Conservation (phyloP, 2,113 vertebrate genomes). For the Ranitomeya variabilis region DNA sequence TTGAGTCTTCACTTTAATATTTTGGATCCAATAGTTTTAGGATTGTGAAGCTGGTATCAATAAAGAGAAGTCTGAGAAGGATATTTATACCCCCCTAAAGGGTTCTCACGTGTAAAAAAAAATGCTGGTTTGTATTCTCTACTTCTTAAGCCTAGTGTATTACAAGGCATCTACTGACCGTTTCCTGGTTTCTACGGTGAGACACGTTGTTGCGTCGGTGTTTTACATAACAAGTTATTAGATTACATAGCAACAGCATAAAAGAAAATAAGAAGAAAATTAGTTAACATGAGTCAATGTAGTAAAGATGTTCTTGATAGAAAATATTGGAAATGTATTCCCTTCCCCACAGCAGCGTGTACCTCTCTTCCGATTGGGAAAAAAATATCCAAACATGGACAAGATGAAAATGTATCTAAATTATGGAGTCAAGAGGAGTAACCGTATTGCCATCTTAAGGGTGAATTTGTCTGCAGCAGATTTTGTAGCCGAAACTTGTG, state of each 20-base stretch:
- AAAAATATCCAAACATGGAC: too few species aligned
- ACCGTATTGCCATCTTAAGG: too few species aligned
- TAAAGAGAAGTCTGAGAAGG: slow-evolving; percentile 48
- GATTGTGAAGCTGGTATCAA: slow-evolving; percentile 46
- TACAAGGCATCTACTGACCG: background rate
- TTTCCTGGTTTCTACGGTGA: background rate
- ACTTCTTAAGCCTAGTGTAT: background rate
- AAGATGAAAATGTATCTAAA: too few species aligned
- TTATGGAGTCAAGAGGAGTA: too few species aligned
- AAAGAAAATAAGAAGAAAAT: background rate
- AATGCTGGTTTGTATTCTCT: background rate
- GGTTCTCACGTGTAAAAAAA: slow-evolving; percentile 18
- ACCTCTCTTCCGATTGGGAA: too few species aligned
- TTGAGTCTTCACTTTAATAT: slow-evolving; percentile 13
- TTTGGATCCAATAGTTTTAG: slow-evolving; percentile 35
- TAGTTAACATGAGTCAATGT: background rate
- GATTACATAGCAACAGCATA: background rate
- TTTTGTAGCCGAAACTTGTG: too few species aligned
- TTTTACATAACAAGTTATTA: background rate
- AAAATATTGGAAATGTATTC: background rate
- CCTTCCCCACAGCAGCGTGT: too few species aligned
- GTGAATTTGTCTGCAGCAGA: too few species aligned
- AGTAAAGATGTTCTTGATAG: background rate
- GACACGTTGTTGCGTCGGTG: background rate
- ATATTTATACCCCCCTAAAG: background rate